These are phyloP conservation scores for Pangasius sanitwongsei DNA, from an alignment of 2,797 vertebrate species.

Conservation along the genomic window DNA sequence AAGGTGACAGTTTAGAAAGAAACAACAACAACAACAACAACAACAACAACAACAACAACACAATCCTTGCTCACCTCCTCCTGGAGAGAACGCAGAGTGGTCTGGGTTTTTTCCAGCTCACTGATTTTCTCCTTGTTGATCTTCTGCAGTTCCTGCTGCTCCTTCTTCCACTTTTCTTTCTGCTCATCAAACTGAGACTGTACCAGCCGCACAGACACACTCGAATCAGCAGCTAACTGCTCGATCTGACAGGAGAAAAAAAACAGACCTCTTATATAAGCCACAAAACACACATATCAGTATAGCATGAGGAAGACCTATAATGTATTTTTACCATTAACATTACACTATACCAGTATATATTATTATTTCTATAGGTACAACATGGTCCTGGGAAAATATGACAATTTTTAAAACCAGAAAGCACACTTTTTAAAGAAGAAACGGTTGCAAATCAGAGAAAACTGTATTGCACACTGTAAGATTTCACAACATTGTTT, in stretches of 20 bases:
- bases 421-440: background rate
- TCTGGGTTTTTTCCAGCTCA: slow-evolving; percentile 81
- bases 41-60: too few relatives aligned
- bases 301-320: too few relatives aligned
- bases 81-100: slow-evolving; percentile 78
- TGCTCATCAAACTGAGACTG: slow-evolving; percentile 88
- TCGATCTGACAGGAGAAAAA: slow-evolving; percentile 71
- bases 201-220: slow-evolving; percentile 74
- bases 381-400: background rate
- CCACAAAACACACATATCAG: background rate
- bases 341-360: background rate
- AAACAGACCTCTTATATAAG: background rate
- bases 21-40: background rate
- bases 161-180: slow-evolving; percentile 84
- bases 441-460: background rate
- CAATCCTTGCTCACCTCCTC: slow-evolving; percentile 84
- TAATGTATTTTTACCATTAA: background rate
- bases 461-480: background rate
- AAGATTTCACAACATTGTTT: background rate
- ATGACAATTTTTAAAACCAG: too few relatives aligned
- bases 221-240: slow-evolving; percentile 71
- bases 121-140: slow-evolving; percentile 80
- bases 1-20: background rate
- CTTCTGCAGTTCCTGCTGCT: slow-evolving; percentile 86
- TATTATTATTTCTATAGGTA: background rate